Evolutionary conservation across 2,888 invertebrate species (phyloP), one percentile per base, ranked within the genome.

Genomic region (Melanchra persicariae): DNA sequence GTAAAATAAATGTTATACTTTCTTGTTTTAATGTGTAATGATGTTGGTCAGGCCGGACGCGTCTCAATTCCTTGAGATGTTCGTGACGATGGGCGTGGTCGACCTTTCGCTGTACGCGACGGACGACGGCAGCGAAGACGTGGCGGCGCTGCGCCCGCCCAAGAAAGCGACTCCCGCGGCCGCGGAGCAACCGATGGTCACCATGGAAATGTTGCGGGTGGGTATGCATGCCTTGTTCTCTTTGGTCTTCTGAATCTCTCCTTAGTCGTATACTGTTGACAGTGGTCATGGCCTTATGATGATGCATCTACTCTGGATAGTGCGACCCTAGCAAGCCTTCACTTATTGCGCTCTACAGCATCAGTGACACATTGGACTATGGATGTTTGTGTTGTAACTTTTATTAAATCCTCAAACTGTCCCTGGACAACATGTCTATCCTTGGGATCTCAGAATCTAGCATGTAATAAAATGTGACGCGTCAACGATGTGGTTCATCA

Each of bases 41-140:
- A 45, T 45, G 1, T 45, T 47, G 49, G 34, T 71, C 91, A 91
- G 47, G 61, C 22, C 72, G 5, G 85, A 89, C 1, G 62, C 88
- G 7, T 89, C 88, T 7, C 92, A 94, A 3, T 90, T 89, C 73
- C 59, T 94, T 54, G 96, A 96, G 70, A 81, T 94, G 60, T 94
- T 91, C 72, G 87, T 95, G 55, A 95, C 95, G 0, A 92, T 95
- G 92, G 95, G 95, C 17, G 87, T 87, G 19, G 88, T 96, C 15
- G 92, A 93, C n/a, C 7, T 94, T 15, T 89, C 92, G 0, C 74
- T 95, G 40, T 93, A 93, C 76, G 85, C 87, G 9, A 77, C 26
- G 0, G 93, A 93, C 54, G 91, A 92, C 45, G 75, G 64, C 24
- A 86, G 88, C 30, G 74, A 84, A 0, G 82, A 86, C 6, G 55